phyloP scores from a whole-genome alignment of 2,797 vertebrate genomes.

The Anabas testudineus region DNA sequence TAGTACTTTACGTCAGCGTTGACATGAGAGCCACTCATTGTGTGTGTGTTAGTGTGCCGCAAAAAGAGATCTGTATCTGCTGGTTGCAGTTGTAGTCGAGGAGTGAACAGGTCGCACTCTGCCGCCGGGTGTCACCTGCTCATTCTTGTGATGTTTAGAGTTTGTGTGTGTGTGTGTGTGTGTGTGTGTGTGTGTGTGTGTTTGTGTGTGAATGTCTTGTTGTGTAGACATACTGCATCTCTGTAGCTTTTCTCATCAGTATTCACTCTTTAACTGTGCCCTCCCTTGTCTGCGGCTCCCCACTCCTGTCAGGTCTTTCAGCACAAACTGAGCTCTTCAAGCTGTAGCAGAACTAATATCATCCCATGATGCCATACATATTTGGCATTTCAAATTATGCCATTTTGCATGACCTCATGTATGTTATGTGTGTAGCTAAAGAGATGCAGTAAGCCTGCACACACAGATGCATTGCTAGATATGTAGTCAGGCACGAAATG shows the following conservation, averaged over 20 bases:
- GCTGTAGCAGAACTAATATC: conserved; percentile 62
- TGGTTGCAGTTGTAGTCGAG: conserved; percentile 30
- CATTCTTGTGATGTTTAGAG: conserved; percentile 54
- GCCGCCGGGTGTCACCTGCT: conserved; percentile 74
- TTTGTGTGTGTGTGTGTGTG: conserved; percentile 51
- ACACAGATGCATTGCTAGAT: neutral
- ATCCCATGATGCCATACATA: conserved; percentile 47
- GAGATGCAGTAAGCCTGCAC: neutral
- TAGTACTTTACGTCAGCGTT: conserved; percentile 17
- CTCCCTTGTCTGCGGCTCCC: conserved; percentile 40
- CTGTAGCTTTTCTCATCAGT: conserved; percentile 74
- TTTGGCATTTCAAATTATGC: conserved; percentile 48
- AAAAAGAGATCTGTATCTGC: conserved; percentile 67
- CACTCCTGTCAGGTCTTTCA: conserved; percentile 65
- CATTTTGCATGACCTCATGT: conserved; percentile 29
- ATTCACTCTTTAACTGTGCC: conserved; percentile 63
- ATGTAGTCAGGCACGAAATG: neutral
- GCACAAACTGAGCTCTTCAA: conserved; percentile 49
- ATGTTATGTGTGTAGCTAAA: neutral
- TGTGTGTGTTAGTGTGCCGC: conserved; percentile 31
- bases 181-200: conserved; percentile 57
- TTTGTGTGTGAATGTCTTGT: conserved; percentile 64
- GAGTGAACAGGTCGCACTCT: conserved; percentile 49
- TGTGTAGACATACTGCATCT: conserved; percentile 74
- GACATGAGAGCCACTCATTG: conserved; percentile 35